Conservation (phyloP, 2,113 vertebrate genomes). For the Spea bombifrons region DNA sequence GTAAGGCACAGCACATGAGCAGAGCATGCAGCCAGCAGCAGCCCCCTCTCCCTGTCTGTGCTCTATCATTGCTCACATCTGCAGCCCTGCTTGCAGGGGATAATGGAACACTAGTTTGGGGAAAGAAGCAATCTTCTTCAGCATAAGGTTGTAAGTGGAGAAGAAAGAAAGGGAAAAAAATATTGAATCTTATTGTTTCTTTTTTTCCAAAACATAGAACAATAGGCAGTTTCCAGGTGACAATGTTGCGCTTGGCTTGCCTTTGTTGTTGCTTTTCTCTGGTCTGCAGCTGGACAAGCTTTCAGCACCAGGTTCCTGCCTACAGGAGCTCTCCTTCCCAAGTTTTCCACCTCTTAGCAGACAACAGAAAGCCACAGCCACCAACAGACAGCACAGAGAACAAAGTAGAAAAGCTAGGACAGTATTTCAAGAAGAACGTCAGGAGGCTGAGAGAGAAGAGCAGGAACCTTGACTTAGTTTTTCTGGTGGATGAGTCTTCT, state of each 20-base stretch:
- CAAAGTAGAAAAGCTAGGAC: constrained; percentile 87
- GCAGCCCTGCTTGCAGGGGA: constrained; percentile 1
- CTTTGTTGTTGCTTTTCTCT: constrained; percentile 60
- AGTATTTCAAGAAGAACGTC: constrained; percentile 83
- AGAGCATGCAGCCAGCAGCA: constrained; percentile 29
- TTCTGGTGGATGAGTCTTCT: constrained; percentile 95
- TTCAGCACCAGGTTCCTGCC: constrained; percentile 52
- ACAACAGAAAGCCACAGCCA: constrained; percentile 50
- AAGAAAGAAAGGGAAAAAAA: constrained; percentile 23
- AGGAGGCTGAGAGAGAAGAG: constrained; percentile 83
- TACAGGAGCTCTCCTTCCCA: constrained; percentile 52
- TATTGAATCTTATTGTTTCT: background rate
- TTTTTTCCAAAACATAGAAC: background rate
- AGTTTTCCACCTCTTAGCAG: constrained; percentile 18
- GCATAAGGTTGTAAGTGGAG: background rate
- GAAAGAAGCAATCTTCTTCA: background rate
- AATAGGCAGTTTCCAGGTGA: constrained; percentile 40
- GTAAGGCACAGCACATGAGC: constrained; percentile 27
- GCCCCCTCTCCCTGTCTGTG: constrained; percentile 9
- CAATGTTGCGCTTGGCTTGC: constrained; percentile 65
- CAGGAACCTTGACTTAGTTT: constrained; percentile 84
- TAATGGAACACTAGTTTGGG: constrained; percentile 29
- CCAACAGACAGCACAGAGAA: constrained; percentile 72
- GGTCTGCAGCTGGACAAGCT: constrained; percentile 56
- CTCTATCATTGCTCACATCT: constrained; percentile 20